Evolutionary conservation across 2,888 invertebrate genomes (phyloP), one percentile per base, ranked within the genome.

Genomic region (Phengaris arion): DNA sequence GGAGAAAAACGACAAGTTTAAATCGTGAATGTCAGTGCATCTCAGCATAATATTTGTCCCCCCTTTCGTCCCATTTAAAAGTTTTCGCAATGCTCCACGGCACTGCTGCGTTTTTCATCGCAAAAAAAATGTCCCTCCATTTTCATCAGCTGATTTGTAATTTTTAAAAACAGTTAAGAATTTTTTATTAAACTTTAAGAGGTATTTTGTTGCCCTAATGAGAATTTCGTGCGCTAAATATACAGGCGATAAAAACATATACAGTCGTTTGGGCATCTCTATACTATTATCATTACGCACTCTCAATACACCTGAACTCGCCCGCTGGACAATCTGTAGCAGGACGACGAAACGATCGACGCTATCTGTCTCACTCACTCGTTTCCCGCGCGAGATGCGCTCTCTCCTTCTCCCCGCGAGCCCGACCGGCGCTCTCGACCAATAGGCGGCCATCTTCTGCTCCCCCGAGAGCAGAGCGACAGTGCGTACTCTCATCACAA

Each of bases 391-490:
- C 80, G 87, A 90, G 90, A 91, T 88, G 88, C 86, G 88, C 90
- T 83, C 88, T 93, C 92, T 93, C 93, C 84, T 86, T 92, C 89
- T 85, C 88, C 86, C 90, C 87, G 87, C 85, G 86, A 88, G 85
- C 85, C 84, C 85, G 87, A 81, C 84, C 82, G 84, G 82, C 87
- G 87, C 85, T 91, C 89, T 92, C 93, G 89, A 92, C 93, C 93
- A 93, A 93, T 93, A 88, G 88, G 88, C 89, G 82, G 87, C 89
- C 91, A 92, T 93, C 92, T 93, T 89, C 85, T 92, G 92, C 92
- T 93, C 93, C 93, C 93, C 89, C 92, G 93, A 93, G 93, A 93
- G 92, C 90, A 93, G 87, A 92, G 90, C 93, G 93, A 93, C 93
- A 93, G 90, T 92, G 93, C 92, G 92, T 92, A 87, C 90, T 92